These are phyloP conservation scores for Lasius platythorax DNA, from an alignment of 2,888 invertebrate species.

Conservation along the genomic window DNA sequence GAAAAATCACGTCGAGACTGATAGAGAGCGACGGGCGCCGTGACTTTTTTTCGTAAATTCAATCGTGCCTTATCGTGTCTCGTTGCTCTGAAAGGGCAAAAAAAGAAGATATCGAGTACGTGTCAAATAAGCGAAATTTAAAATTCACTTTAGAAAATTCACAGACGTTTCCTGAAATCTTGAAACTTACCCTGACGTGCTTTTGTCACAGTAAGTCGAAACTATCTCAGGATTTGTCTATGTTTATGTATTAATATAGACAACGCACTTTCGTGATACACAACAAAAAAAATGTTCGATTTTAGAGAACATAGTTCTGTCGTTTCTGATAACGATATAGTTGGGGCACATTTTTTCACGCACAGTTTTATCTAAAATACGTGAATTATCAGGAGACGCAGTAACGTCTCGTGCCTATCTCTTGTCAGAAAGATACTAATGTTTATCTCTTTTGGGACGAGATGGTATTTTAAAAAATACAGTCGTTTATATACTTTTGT, in stretches of 20 bases:
- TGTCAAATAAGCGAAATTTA: conserved; percentile 5
- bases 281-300: neutral
- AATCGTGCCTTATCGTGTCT: conserved; percentile 25
- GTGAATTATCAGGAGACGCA: conserved; percentile 4
- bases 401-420: neutral
- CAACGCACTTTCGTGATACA: neutral
- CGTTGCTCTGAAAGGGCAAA: neutral
- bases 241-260: neutral
- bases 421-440: neutral
- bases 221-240: neutral
- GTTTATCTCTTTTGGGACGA: neutral
- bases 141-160: neutral
- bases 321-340: neutral
- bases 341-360: neutral
- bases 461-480: neutral
- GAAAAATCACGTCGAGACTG: conserved; percentile 52
- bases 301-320: neutral
- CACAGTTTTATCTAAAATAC: conserved; percentile 9
- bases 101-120: neutral
- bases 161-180: neutral
- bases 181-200: neutral
- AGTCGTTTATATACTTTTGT: neutral
- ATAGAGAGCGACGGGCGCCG: conserved; percentile 34
- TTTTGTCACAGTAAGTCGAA: neutral
- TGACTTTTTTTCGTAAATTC: conserved; percentile 20